Conservation (phyloP, 2,888 invertebrate genomes). For the Hymenopus coronatus region DNA sequence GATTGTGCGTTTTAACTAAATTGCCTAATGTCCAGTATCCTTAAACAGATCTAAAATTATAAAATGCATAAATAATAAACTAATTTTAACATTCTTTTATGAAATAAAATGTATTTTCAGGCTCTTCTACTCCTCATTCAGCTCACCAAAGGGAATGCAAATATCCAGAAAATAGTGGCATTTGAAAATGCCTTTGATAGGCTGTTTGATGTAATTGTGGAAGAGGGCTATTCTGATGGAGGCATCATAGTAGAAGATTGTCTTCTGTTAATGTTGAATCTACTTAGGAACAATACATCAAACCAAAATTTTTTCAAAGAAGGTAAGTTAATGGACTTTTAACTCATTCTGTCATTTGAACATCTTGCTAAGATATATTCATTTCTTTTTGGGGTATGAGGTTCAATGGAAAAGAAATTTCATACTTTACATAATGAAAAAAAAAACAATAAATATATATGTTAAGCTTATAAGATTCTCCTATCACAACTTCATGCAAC, state of each 20-base stretch:
- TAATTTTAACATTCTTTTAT: neutral
- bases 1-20: no score
- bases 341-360: no score
- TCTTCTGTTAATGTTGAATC: slow-evolving; percentile 84
- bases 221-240: slow-evolving; percentile 91
- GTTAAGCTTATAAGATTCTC: no score
- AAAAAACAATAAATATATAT: no score
- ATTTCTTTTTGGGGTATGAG: no score
- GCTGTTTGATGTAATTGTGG: slow-evolving; percentile 86
- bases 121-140: slow-evolving; percentile 85
- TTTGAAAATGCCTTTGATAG: slow-evolving; percentile 98
- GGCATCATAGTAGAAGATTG: slow-evolving; percentile 99
- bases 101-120: slow-evolving; percentile 44
- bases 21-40: no score
- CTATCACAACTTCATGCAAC: no score
- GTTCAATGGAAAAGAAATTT: no score
- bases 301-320: slow-evolving; percentile 99
- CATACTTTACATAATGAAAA: no score
- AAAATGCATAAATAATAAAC: no score
- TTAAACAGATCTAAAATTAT: no score
- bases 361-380: no score
- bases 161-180: slow-evolving; percentile 98
- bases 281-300: slow-evolving; percentile 91
- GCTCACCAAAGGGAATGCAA: slow-evolving; percentile 91
- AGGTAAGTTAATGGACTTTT: slow-evolving; percentile 48